A percentile compares a stretch with the other conserved stretches of the same genome.
Evolutionary conservation across 2,888 invertebrate species (phyloP).

Genomic region (Seira sanloemensis): DNA sequence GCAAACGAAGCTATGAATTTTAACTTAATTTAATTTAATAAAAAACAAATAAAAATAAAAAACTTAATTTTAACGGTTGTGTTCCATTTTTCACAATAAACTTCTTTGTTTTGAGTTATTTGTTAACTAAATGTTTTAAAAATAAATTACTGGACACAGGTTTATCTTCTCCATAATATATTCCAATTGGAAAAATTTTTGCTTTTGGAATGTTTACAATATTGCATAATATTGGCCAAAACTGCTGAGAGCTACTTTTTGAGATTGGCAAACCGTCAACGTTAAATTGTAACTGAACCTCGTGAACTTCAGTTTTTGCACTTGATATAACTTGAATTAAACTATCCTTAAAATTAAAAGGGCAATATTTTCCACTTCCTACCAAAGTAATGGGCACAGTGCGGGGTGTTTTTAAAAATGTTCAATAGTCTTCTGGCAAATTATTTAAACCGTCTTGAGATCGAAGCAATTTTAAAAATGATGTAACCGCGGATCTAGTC

Average conservation of each 20-base stretch:
- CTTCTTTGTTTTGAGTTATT: background rate
- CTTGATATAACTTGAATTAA: background rate
- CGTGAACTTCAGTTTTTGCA: background rate
- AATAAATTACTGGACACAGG: background rate
- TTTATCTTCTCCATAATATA: slow-evolving; percentile 9
- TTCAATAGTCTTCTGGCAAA: background rate
- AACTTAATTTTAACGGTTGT: too few relatives aligned
- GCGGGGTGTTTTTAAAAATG: background rate
- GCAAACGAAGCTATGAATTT: slow-evolving; percentile 25
- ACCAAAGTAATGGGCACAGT: background rate
- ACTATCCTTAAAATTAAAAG: background rate
- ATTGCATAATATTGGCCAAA: slow-evolving; percentile 18
- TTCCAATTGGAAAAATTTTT: background rate
- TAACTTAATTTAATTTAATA: too few relatives aligned
- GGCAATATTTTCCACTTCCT: background rate
- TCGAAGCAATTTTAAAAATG: background rate
- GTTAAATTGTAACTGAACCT: background rate
- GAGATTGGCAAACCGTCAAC: slow-evolving; percentile 10
- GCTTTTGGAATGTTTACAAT: background rate
- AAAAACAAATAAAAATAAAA: too few relatives aligned
- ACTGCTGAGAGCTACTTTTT: slow-evolving; percentile 7
- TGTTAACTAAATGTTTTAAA: background rate
- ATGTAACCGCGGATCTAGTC: background rate
- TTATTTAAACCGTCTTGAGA: background rate
- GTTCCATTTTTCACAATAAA: background rate